Percentiles rank a stretch among this genome's conserved stretches.
Evolutionary conservation across 2,888 invertebrate genomes (phyloP).

Genomic region (Tanypteryx hageni): DNA sequence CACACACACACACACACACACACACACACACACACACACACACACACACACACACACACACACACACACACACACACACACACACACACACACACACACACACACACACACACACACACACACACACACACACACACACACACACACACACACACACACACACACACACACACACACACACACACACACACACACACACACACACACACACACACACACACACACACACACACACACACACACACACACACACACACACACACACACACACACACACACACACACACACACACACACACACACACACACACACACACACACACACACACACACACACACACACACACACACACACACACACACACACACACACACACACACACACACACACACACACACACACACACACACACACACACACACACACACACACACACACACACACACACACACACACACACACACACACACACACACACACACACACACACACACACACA

Average conservation of each 20-base stretch:
- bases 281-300: constrained; percentile 1
- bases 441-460: constrained; percentile 1
- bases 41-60: constrained; percentile 1
- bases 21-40: constrained; percentile 1
- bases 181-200: constrained; percentile 1
- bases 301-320: constrained; percentile 1
- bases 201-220: constrained; percentile 1
- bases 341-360: constrained; percentile 1
- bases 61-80: constrained; percentile 1
- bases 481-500: constrained; percentile 1
- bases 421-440: constrained; percentile 1
- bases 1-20: constrained; percentile 1
- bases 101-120: constrained; percentile 1
- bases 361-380: constrained; percentile 1
- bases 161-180: constrained; percentile 1
- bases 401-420: constrained; percentile 1
- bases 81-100: constrained; percentile 1
- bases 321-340: constrained; percentile 1
- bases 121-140: constrained; percentile 1
- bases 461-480: constrained; percentile 1
- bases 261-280: constrained; percentile 1
- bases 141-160: constrained; percentile 1
- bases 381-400: constrained; percentile 1
- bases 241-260: constrained; percentile 1
- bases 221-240: constrained; percentile 1